Percentiles rank a stretch among this genome's conserved stretches.
Conservation (phyloP, 2,888 invertebrate genomes). For the Prosopocoilus inquinatus region DNA sequence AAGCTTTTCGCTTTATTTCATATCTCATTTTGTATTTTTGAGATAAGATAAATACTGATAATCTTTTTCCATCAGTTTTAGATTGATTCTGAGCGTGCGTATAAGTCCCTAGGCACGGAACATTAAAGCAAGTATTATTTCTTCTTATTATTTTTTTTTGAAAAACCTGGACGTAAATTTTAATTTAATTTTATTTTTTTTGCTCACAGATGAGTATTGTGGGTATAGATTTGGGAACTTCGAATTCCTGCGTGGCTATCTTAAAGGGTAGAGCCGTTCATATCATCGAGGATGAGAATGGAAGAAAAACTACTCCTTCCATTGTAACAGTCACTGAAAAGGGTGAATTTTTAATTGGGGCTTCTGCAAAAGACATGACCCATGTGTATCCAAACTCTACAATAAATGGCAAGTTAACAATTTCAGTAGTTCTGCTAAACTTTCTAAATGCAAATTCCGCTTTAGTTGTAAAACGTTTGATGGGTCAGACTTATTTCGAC, state of each 20-base stretch:
- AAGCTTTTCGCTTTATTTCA: too few relatives aligned
- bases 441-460: slow-evolving; percentile 14
- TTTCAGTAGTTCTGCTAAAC: background rate
- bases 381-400: slow-evolving; percentile 19
- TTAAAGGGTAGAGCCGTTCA: slow-evolving; percentile 15
- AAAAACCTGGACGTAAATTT: too few relatives aligned
- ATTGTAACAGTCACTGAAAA: slow-evolving; percentile 21
- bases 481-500: slow-evolving; percentile 31
- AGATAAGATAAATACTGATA: too few relatives aligned
- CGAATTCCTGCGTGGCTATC: slow-evolving; percentile 24
- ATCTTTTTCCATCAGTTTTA: too few relatives aligned
- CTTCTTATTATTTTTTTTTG: background rate
- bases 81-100: background rate
- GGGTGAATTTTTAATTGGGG: slow-evolving; percentile 16
- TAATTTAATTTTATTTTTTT: too few relatives aligned
- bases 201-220: background rate
- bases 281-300: slow-evolving; percentile 20
- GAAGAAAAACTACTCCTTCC: slow-evolving; percentile 21
- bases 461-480: slow-evolving; percentile 34
- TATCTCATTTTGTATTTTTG: too few relatives aligned
- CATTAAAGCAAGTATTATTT: background rate
- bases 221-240: slow-evolving; percentile 28
- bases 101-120: background rate
- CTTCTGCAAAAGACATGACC: slow-evolving; percentile 14
- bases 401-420: slow-evolving; percentile 21